Base-by-base conservation (phyloP, 64 coral and sea anemone species). In the Dendrophyllia cribrosa region DNA sequence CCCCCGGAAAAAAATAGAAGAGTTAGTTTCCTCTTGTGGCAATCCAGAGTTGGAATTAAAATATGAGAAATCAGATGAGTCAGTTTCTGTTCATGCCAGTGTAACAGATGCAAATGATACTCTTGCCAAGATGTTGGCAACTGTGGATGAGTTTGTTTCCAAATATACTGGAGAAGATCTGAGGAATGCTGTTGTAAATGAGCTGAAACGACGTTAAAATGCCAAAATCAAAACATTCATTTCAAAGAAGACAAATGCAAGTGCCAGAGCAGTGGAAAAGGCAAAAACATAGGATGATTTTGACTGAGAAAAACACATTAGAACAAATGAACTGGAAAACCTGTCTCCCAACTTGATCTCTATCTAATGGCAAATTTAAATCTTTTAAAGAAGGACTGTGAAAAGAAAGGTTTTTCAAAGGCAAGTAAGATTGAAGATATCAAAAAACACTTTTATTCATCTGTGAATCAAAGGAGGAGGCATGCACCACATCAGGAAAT, bases 341-440 rank as follows among this genome's bases (percentile, higher is more conserved):
- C 74, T 93, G 23, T 93, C 51, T 87, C 90, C 19, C 82, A 92
- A 46, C 49, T 92, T 21, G 72, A 92, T 86, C 60, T 93, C 6
- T 93, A 93, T 67, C 43, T 93, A 10, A 79, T 89, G 16, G 61
- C 22, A 59, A 51, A 87, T 63, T 68, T 77, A 8, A 69, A 66
- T 21, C 76, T 91, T 56, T 59, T 50, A 74, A 91, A 86, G 24
- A 69, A 45, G 26, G 73, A 93, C 11, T 86, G 70, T 62, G 72
- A 68, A 23, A 68, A 61, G 86, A 88, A 88, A 80, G 92, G 92
- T 47, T 88, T 82, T 75, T 83, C 76, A 56, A 83, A 94, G 53
- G 66, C 5, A 17, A 72, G 61, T 11, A 94, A 94, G 68, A 83
- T 83, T 88, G 51, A 88, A 56, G 58, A 49, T 13, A 83, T 83